Base-by-base conservation (phyloP, 2,888 invertebrate species). In the Coremacera marginata region DNA sequence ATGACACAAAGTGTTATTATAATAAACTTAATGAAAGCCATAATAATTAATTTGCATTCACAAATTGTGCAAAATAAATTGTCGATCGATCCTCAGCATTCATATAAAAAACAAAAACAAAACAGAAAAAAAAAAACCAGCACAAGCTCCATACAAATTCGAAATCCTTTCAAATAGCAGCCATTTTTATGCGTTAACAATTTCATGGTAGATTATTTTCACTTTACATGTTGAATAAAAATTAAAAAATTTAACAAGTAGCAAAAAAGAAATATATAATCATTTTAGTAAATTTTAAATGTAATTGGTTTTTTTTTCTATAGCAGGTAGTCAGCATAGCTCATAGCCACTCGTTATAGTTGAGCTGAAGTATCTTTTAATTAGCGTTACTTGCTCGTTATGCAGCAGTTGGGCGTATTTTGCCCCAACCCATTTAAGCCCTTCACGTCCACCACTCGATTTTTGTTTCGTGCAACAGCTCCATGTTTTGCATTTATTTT, bases 351-450 rank as follows among this genome's bases (percentile, higher is more conserved):
- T 73, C 52, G 62, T 63, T 51, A 34, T 73, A 52, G 63, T 63
- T 71, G 44, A 63, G 77, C 77, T 86, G 82, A 84, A 86, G 86
- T 84, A 82, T 82, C 84, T 85, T 86, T 86, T 86, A 86, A 86
- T 86, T 86, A 86, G 86, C 87, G 86, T 86, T 85, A 83, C 84
- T 81, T 84, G 81, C 82, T 81, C 79, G 79, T 80, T 80, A 49
- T 52, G 34, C 19, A 34, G 51, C 51, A 27, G 70, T 34, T 73
- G 73, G 75, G 76, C 65, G 62, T 52, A 60, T 31, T 34, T 51
- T 62, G 5, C 16, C 27, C 16, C 25, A 34, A 16, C 63, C 34
- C 31, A 63, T 34, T 34, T 34, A 63, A 63, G 22, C 27, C 34
- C 31, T 16, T 63, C 34, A n/a, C 63, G 34, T 63, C 22, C 31